Base-by-base conservation (phyloP, 2,888 invertebrate genomes). In the Stenoptilia bipunctidactyla region DNA sequence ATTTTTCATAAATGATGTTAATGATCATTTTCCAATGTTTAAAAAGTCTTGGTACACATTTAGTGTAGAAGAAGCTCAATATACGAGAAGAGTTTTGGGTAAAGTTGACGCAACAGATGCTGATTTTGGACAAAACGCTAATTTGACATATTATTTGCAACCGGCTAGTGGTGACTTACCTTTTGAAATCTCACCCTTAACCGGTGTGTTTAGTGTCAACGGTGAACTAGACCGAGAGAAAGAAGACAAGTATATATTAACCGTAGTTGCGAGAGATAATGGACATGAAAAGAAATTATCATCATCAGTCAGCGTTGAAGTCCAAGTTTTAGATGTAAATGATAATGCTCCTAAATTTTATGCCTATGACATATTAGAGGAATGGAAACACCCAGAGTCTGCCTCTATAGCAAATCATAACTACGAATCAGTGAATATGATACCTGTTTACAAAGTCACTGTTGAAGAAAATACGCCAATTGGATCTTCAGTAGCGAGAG, bases 21-120 rank as follows among this genome's bases (percentile, higher is more conserved):
- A 95, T 63, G 91, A 95, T 53, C 93, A 95, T 61, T 88, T 90
- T 3, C 95, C 95, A 0, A 88, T 90, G 47, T 95, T 95, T 49
- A 89, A 90, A 50, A 92, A 92, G 50, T 88, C 92, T 0, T 92
- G 90, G 89, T 95, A 95, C 59, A 90, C 87, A 38, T 95, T 94
- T 49, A 91, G 93, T 54, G 87, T 93, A 0, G 87, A 90, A 39
- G 96, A 96, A 74, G 93, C 94, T 1, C 84, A 86, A 15, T 94
- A 93, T 58, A 86, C 88, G 1, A 84, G 88, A 48, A 87, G 87
- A 46, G 86, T 90, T 2, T 71, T 96, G 33, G 95, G 94, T 0
- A 89, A 87, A 56, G 88, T 95, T 6, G 87, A 90, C 47, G 94
- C 95, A 0, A 86, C 87, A 1, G 95, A 96, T 63, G 87, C 88